These are phyloP conservation scores for Brachypodius melanocephalos DNA, from an alignment of 2,113 vertebrate species.

Conservation along the genomic window DNA sequence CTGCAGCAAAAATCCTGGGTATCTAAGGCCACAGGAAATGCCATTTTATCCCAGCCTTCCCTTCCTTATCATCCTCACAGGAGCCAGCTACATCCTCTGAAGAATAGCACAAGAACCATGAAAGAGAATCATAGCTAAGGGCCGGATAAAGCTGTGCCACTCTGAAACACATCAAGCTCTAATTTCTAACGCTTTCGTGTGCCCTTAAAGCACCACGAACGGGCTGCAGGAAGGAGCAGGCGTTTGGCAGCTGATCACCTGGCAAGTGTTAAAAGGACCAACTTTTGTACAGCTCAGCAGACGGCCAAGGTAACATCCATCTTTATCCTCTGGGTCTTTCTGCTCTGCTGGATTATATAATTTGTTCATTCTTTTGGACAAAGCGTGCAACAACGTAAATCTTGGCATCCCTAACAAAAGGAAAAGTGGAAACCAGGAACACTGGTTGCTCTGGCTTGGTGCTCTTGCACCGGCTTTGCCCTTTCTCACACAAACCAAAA, in stretches of 20 bases:
- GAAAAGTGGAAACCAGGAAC: background rate
- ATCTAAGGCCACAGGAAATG: background rate
- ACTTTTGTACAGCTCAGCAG: background rate
- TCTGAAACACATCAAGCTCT: background rate
- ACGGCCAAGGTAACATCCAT: background rate
- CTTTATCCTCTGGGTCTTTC: background rate
- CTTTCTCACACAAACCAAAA: background rate
- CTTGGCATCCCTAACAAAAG: background rate
- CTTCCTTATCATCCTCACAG: background rate
- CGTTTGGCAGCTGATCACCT: background rate
- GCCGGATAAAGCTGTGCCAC: background rate
- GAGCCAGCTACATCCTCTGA: background rate
- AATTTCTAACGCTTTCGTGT: background rate
- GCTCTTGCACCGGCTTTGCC: background rate
- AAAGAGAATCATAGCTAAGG: background rate
- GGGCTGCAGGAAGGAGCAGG: background rate
- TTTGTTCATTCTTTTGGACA: background rate
- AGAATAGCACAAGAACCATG: background rate
- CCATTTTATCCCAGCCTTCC: background rate
- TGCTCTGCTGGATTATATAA: background rate
- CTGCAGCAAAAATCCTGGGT: background rate
- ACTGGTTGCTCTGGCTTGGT: background rate
- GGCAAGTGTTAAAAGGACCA: background rate
- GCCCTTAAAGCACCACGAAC: background rate
- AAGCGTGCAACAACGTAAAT: background rate